Evolutionary conservation across 1,140 invertebrate genomes (phyloP).

Genomic region (Cydia pomonella): DNA sequence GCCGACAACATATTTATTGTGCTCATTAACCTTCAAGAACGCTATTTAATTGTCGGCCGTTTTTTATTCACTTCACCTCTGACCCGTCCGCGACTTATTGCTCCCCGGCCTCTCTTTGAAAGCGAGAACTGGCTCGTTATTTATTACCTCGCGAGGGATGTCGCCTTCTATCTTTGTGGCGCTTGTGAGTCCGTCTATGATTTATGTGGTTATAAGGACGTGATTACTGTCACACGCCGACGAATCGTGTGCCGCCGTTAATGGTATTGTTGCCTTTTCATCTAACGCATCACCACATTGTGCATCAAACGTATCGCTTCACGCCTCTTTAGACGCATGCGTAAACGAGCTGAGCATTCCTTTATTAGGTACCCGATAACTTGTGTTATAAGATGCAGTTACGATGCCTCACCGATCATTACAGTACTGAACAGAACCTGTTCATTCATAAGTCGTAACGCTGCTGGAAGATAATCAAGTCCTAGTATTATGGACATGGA

Average conservation of each 20-base stretch:
- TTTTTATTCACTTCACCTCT: conserved; percentile 80
- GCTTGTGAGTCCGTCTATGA: conserved; percentile 71
- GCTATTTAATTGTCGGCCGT: conserved; percentile 80
- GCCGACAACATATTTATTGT: conserved; percentile 81
- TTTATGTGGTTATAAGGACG: conserved; percentile 74
- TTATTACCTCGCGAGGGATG: conserved; percentile 71
- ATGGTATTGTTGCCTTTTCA: conserved; percentile 33
- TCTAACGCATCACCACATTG: conserved; percentile 10
- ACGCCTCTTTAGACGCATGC: conserved; percentile 12
- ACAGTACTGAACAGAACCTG: conserved; percentile 37
- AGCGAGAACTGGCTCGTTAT: conserved; percentile 75
- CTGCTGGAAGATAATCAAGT: conserved; percentile 51
- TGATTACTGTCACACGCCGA: conserved; percentile 65
- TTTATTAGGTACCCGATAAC: conserved; percentile 3
- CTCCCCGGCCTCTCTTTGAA: conserved; percentile 76
- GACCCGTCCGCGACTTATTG: conserved; percentile 77
- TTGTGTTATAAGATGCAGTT: conserved; percentile 9
- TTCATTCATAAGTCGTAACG: conserved; percentile 43
- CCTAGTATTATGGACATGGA: conserved; percentile 46
- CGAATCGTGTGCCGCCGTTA: conserved; percentile 39
- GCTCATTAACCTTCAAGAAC: conserved; percentile 81
- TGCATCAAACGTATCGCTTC: conserved; percentile 5
- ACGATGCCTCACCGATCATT: conserved; percentile 21
- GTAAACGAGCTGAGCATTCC: conserved; percentile 1
- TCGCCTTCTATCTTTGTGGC: conserved; percentile 74